Evolutionary conservation across 2,888 invertebrate genomes (phyloP), one percentile per base, ranked within the genome.

Genomic region (Idaea dimidiata): DNA sequence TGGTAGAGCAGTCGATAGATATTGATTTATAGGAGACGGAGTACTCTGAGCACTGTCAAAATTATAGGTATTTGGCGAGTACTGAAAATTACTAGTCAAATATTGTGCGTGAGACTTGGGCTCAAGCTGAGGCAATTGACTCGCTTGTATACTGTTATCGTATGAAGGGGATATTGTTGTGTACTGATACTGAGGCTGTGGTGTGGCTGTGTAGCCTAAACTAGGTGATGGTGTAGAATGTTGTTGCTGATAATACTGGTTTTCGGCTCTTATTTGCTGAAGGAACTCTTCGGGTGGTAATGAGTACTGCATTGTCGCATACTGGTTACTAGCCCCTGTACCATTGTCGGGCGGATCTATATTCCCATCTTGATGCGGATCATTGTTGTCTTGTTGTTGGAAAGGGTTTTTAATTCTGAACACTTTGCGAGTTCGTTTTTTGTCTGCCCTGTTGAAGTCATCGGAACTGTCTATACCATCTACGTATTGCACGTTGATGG

Each of bases 221-320:
- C 74, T 84, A 7, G 91, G 83, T 54, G 86, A 69, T 70, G 84
- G 88, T 8, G 91, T 91, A 16, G 90, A 86, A 59, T 84, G 81
- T 64, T 83, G 84, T 64, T 83, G 84, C 71, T 86, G 87, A 58
- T 86, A 84, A 69, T 83, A 91, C 70, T 88, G 88, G 70, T 81
- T 89, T 67, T 89, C 89, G 65, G 85, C 84, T 67, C 87, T 86
- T 77, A 92, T 81, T 67, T 91, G 87, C 62, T 91, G 90, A 54
- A 93, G 77, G 65, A 91, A 93, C 55, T 91, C 89, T 63, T 93
- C 92, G 10, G 93, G 92, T 65, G 93, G 93, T 66, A 93, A 78
- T 33, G 91, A 91, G 75, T 91, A 93, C 79, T 91, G 91, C 77
- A 91, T 76, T 55, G 89, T 83, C 66, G 88, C 82, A 83, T 92